These are phyloP conservation scores for Dasysyrphus tricinctus DNA, from an alignment of 2,888 invertebrate genomes.

Conservation along the genomic window DNA sequence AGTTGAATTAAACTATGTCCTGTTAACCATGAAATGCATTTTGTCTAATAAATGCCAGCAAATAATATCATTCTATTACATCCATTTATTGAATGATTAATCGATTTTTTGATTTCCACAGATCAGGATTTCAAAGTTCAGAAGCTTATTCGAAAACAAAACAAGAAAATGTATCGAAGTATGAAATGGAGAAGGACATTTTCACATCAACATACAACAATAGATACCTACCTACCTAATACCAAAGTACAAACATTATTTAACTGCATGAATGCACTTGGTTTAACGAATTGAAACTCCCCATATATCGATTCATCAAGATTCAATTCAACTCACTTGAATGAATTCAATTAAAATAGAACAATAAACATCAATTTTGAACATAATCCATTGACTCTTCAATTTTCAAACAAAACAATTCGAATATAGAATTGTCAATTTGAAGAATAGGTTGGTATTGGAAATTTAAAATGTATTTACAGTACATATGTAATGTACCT, in stretches of 20 bases:
- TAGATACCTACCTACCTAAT: too few species aligned
- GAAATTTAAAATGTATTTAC: too few species aligned
- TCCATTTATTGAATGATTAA: not conserved
- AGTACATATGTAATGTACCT: too few species aligned
- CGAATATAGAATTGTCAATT: constrained; percentile 4
- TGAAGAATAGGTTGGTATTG: not conserved
- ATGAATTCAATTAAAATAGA: constrained; percentile 44
- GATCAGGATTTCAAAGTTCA: not conserved
- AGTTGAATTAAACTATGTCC: too few species aligned
- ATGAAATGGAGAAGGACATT: not conserved
- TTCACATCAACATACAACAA: too few species aligned
- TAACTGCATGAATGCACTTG: constrained; percentile 3
- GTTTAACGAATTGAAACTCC: not conserved
- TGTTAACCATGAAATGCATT: too few species aligned
- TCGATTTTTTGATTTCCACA: not conserved
- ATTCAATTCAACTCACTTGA: not conserved
- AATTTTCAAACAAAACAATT: constrained; percentile 7
- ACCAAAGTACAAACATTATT: not conserved
- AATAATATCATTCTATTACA: too few species aligned
- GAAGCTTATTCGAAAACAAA: too few species aligned
- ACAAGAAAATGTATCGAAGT: not conserved
- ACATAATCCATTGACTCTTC: constrained; percentile 27
- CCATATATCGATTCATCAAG: not conserved
- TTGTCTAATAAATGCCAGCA: too few species aligned
- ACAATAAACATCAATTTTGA: constrained; percentile 47